phyloP scores from a whole-genome alignment of 1,140 invertebrate genomes.

The Brachionus sp. region DNA sequence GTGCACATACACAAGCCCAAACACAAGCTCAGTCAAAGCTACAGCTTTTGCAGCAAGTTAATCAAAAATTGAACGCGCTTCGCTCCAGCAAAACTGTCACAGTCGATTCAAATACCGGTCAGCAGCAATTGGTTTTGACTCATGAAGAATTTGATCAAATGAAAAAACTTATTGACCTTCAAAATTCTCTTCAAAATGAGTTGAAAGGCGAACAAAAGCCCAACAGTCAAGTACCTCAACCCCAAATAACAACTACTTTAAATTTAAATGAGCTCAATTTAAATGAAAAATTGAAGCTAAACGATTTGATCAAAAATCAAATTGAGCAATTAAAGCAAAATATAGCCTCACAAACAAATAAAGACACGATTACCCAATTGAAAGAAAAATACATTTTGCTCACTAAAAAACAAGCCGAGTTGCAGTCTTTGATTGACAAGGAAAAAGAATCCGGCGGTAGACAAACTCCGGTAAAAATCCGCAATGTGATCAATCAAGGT shows the following conservation, averaged over 20 bases:
- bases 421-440: conserved; percentile 25
- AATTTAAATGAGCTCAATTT: conserved; percentile 16
- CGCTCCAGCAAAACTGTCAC: conserved; percentile 6
- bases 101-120: neutral
- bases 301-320: conserved; percentile 42
- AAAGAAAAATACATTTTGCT: conserved; percentile 16
- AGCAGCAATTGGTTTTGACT: conserved; percentile 7
- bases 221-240: neutral
- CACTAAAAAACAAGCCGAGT: conserved; percentile 18
- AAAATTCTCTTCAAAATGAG: conserved; percentile 1
- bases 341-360: neutral
- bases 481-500: neutral
- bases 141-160: conserved; percentile 37
- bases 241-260: conserved; percentile 27
- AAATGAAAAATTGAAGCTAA: conserved; percentile 36
- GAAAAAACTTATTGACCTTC: conserved; percentile 19
- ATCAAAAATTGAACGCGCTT: conserved; percentile 4
- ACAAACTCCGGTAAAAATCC: conserved; percentile 27
- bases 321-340: conserved; percentile 20
- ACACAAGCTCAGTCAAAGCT: neutral
- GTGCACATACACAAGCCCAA: neutral
- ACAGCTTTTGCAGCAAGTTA: conserved; percentile 17
- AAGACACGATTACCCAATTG: neutral
- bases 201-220: neutral
- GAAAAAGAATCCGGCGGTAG: neutral